A percentile compares a stretch with the other conserved stretches of the same genome.
These are phyloP conservation scores for Gallirallus australis DNA, from an alignment of 2,797 vertebrate species.

Conservation along the genomic window DNA sequence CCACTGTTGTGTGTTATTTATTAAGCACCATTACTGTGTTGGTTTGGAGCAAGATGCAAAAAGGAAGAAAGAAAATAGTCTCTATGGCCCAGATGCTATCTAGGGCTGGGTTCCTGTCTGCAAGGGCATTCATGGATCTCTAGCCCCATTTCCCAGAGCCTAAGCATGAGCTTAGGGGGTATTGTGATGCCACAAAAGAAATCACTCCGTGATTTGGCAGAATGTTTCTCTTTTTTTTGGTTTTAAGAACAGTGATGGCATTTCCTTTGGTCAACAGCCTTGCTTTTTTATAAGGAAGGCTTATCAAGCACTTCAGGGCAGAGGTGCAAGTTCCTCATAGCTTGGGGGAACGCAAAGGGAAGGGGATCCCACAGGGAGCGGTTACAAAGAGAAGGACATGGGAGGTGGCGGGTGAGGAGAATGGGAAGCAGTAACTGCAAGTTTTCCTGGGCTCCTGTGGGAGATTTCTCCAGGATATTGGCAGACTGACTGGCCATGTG, in stretches of 20 bases:
- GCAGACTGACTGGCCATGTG: neutral
- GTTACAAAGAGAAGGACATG: neutral
- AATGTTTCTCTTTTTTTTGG: neutral
- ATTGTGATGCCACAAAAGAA: neutral
- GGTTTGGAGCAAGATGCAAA: neutral
- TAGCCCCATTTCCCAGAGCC: neutral
- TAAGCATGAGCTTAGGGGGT: neutral
- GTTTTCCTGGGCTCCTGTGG: neutral
- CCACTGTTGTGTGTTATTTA: neutral
- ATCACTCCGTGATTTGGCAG: neutral
- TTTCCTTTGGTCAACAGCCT: neutral
- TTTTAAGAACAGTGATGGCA: fast-evolving
- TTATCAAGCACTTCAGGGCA: neutral
- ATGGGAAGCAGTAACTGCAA: neutral
- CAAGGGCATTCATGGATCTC: fast-evolving
- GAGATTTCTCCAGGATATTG: neutral
- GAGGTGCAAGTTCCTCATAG: neutral
- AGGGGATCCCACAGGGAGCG: neutral
- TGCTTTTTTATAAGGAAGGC: neutral
- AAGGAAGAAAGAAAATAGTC: fast-evolving
- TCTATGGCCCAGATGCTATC: neutral
- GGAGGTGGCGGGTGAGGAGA: neutral
- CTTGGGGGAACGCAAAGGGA: neutral
- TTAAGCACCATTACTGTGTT: neutral
- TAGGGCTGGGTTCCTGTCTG: neutral